Evolutionary conservation across 2,888 invertebrate genomes (phyloP).

Genomic region (Melinopterus prodromus): DNA sequence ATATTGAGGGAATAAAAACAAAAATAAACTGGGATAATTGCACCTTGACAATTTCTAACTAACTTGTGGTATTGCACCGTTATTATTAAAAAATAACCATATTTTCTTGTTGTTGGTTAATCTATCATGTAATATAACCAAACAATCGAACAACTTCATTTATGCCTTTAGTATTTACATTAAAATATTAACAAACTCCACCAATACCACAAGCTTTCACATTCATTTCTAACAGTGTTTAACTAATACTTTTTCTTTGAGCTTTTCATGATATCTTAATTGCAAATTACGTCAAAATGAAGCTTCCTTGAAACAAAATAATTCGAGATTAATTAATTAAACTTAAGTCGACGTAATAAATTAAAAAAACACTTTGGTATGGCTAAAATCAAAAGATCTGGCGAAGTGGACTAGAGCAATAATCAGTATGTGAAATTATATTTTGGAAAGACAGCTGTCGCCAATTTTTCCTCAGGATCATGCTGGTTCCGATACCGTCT

Average conservation of each 20-base stretch:
- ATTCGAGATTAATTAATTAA: slow-evolving; percentile 9
- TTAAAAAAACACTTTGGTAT: slow-evolving; percentile 32
- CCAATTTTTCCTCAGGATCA: slow-evolving; percentile 75
- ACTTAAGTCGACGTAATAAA: slow-evolving; percentile 5
- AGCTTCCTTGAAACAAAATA: neutral
- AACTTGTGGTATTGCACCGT: neutral
- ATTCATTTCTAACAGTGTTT: neutral
- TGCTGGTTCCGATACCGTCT: slow-evolving; percentile 83
- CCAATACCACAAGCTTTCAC: no score
- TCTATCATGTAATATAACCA: no score
- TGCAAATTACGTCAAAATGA: neutral
- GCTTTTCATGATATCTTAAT: neutral
- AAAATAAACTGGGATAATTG: neutral
- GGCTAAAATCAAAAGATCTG: slow-evolving; percentile 17
- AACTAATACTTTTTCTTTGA: neutral
- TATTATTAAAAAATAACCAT: no score
- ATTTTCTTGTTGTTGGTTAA: no score
- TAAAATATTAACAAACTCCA: no score
- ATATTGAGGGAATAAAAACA: neutral
- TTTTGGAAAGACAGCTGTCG: slow-evolving; percentile 76
- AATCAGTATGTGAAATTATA: slow-evolving; percentile 59
- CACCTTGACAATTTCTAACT: neutral
- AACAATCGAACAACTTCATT: no score
- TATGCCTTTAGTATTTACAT: no score
- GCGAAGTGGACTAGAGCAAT: slow-evolving; percentile 41